Evolutionary conservation across 2,888 invertebrate species (phyloP).

Genomic region (Micoletzkya japonica): DNA sequence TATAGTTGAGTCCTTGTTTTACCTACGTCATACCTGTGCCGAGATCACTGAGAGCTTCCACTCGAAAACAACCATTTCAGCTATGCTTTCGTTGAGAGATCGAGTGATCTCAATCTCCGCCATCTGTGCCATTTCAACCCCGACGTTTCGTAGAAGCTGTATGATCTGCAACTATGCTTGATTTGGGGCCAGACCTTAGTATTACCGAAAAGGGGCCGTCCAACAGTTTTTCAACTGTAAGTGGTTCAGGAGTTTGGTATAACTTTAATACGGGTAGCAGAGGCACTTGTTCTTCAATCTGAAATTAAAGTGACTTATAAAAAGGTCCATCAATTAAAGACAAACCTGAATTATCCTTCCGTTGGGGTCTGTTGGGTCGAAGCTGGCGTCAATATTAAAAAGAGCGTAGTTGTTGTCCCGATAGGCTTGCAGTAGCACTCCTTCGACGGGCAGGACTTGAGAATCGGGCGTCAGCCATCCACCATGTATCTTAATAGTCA

Average conservation of each 20-base stretch:
- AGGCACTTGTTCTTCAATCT: not conserved
- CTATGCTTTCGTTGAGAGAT: not conserved
- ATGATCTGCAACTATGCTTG: not conserved
- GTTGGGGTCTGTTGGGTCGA: not conserved
- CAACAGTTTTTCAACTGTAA: too few relatives aligned
- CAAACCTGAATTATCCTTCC: not conserved
- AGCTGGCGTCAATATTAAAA: not conserved
- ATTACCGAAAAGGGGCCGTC: too few relatives aligned
- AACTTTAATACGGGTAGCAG: too few relatives aligned
- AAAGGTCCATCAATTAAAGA: not conserved
- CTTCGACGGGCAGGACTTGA: not conserved
- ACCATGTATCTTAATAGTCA: not conserved
- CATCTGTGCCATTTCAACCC: not conserved
- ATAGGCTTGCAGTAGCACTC: not conserved
- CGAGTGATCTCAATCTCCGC: not conserved
- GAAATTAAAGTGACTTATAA: not conserved
- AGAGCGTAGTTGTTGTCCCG: not conserved
- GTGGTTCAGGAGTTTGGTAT: too few relatives aligned
- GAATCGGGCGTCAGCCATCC: not conserved
- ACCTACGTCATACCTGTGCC: not conserved
- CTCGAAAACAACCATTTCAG: not conserved
- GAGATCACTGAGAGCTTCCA: not conserved
- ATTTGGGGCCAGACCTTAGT: too few relatives aligned
- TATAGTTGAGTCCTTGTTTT: not conserved
- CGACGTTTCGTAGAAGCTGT: not conserved